These are phyloP conservation scores for Harlomillsia oculata DNA, from an alignment of 1,140 invertebrate genomes.

Conservation along the genomic window DNA sequence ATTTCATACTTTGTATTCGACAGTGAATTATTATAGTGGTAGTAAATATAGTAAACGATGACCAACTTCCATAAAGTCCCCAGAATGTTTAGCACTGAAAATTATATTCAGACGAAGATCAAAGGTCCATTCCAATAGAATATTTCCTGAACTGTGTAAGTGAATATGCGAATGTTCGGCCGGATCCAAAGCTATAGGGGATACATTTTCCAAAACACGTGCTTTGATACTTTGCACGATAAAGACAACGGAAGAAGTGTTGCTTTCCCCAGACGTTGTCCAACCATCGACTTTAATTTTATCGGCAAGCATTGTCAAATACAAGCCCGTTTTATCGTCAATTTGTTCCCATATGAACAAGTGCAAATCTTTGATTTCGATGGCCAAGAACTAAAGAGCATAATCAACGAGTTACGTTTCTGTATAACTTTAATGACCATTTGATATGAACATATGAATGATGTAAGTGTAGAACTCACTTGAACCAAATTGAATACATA, in stretches of 20 bases:
- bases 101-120: slow-evolving; percentile 33
- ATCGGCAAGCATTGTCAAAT: slow-evolving; percentile 18
- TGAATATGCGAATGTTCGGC: too few species aligned
- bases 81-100: slow-evolving; percentile 32
- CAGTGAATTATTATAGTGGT: background rate
- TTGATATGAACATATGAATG: too few species aligned
- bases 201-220: slow-evolving; percentile 30
- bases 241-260: slow-evolving; percentile 32
- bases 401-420: slow-evolving; percentile 5
- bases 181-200: slow-evolving; percentile 26
- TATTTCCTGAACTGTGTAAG: too few species aligned
- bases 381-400: slow-evolving; percentile 30
- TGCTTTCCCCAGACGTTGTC: slow-evolving; percentile 29
- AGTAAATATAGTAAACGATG: background rate
- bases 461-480: slow-evolving; percentile 17
- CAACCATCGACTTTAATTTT: slow-evolving; percentile 32
- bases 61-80: slow-evolving; percentile 34
- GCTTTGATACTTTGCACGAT: slow-evolving; percentile 22
- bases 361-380: slow-evolving; percentile 28
- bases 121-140: slow-evolving; percentile 28
- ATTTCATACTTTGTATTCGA: background rate
- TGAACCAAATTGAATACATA: slow-evolving; percentile 31
- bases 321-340: slow-evolving; percentile 28
- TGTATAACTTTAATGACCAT: too few species aligned
- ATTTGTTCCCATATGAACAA: slow-evolving; percentile 30